phyloP scores from a whole-genome alignment of 1,140 invertebrate species.

The Ceratoteleas bidentatus region DNA sequence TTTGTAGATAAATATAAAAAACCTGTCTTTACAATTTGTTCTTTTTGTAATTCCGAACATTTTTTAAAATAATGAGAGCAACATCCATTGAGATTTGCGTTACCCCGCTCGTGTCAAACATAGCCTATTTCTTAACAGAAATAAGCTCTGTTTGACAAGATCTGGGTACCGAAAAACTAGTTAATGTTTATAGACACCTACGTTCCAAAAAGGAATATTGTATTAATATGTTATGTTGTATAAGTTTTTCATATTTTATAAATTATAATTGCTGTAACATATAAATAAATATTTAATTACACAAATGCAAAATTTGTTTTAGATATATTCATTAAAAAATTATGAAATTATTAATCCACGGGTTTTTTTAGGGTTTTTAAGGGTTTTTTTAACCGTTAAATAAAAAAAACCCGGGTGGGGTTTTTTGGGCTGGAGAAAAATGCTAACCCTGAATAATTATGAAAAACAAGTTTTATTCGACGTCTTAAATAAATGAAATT shows the following conservation, averaged over 20 bases:
- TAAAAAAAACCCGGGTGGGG: not conserved
- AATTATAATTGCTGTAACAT: not conserved
- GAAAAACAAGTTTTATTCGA: not conserved
- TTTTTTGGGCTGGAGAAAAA: not conserved
- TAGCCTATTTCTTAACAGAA: too few relatives aligned
- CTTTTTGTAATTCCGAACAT: too few relatives aligned
- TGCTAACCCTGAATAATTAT: not conserved
- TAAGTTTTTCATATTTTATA: not conserved
- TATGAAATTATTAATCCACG: not conserved
- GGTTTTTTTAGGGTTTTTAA: not conserved
- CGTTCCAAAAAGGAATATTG: not conserved
- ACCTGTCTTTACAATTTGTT: too few relatives aligned
- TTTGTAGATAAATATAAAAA: too few relatives aligned
- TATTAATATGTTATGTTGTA: not conserved
- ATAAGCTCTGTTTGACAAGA: too few relatives aligned
- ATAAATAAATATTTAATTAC: not conserved
- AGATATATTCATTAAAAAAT: not conserved
- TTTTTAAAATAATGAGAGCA: too few relatives aligned
- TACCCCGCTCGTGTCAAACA: too few relatives aligned
- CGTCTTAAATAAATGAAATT: not conserved
- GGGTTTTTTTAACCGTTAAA: not conserved
- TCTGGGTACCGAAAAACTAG: slow-evolving; percentile 25
- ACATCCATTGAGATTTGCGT: too few relatives aligned
- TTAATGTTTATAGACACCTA: slow-evolving; percentile 20
- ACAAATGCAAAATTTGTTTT: not conserved